Percentiles rank a stretch among this genome's conserved stretches.
Evolutionary conservation across 2,888 invertebrate genomes (phyloP).

Genomic region (Tyria jacobaeae): DNA sequence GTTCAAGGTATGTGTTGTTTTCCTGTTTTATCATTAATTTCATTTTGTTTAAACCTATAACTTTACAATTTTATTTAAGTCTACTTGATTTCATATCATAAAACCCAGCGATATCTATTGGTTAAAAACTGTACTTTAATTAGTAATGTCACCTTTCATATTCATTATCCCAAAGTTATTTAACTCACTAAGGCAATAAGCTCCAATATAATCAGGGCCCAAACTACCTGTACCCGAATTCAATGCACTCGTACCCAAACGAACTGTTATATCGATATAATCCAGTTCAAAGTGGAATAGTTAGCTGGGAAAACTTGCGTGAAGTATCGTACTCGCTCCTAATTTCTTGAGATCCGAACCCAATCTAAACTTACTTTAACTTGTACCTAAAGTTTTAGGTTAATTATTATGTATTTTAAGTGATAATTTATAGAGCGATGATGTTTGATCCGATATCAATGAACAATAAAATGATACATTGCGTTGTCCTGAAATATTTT

Average conservation of each 20-base stretch:
- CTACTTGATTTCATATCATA: too few species aligned
- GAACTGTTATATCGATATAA: slow-evolving; percentile 29
- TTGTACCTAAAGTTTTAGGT: slow-evolving; percentile 18
- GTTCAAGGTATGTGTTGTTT: too few species aligned
- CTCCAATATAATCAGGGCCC: slow-evolving; percentile 12
- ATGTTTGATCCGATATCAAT: not conserved
- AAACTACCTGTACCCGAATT: slow-evolving; percentile 11
- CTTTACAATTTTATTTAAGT: too few species aligned
- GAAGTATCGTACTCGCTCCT: slow-evolving; percentile 22
- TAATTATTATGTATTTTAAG: slow-evolving; percentile 33
- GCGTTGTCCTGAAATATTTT: too few species aligned
- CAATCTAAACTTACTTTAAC: slow-evolving; percentile 27
- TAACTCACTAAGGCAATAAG: slow-evolving; percentile 9
- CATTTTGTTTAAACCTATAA: too few species aligned
- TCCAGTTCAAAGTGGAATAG: slow-evolving; percentile 32
- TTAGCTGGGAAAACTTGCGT: slow-evolving; percentile 39
- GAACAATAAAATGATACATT: not conserved
- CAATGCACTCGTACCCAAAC: slow-evolving; percentile 16
- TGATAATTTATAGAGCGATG: not conserved
- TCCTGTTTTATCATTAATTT: too few species aligned
- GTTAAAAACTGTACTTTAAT: not conserved
- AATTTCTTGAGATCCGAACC: slow-evolving; percentile 34
- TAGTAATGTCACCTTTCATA: not conserved
- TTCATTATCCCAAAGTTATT: not conserved
- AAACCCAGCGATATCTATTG: not conserved